Conservation (phyloP, 2,888 invertebrate species). For the Nudaria mundana region DNA sequence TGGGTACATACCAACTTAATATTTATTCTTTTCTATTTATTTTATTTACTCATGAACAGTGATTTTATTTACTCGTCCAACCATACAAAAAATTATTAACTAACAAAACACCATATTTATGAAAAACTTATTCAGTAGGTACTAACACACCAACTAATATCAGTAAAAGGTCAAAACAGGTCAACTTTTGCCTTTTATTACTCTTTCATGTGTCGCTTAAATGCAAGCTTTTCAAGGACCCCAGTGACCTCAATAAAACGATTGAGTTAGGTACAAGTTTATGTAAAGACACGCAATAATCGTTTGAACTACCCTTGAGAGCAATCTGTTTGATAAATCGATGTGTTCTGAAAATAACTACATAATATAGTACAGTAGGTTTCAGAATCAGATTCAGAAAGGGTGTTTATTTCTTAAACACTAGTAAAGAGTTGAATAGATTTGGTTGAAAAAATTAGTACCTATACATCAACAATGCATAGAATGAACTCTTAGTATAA, state of each 20-base stretch:
- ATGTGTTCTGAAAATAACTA: constrained; percentile 5
- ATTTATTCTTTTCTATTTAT: constrained; percentile 2
- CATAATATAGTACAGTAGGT: too few species aligned
- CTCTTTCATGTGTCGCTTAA: constrained; percentile 6
- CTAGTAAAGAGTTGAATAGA: too few species aligned
- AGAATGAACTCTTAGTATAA: too few species aligned
- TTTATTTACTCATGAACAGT: too few species aligned
- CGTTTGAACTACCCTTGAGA: constrained; percentile 1
- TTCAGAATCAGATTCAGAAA: too few species aligned
- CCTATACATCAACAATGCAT: too few species aligned
- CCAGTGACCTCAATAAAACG: constrained; percentile 8
- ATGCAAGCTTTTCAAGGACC: constrained; percentile 1
- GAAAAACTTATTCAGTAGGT: not conserved
- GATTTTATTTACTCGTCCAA: too few species aligned
- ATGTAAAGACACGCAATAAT: not conserved
- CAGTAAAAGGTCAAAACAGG: constrained; percentile 6
- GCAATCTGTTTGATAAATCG: constrained; percentile 18
- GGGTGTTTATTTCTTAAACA: too few species aligned
- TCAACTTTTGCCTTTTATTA: constrained; percentile 8
- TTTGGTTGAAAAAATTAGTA: too few species aligned
- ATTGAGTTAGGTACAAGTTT: constrained; percentile 5
- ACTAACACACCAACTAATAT: constrained; percentile 5
- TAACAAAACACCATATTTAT: too few species aligned
- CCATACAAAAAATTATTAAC: too few species aligned
- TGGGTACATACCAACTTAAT: too few species aligned